Base-by-base conservation (phyloP, 2,888 invertebrate genomes). In the Eurytoma californica region DNA sequence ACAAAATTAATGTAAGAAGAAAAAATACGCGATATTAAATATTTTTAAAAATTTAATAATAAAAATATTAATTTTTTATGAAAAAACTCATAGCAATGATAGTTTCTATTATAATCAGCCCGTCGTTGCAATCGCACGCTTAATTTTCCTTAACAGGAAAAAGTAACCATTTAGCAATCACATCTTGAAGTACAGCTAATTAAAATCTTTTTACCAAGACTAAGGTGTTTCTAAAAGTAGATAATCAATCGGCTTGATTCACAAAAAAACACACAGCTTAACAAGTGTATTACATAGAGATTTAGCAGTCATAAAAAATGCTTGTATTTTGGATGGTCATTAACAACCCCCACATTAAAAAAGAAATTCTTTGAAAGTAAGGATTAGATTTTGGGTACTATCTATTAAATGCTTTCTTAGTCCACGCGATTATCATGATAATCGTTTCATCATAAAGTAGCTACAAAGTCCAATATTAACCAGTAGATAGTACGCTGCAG, bases 31-130 rank as follows among this genome's bases (percentile, higher is more conserved):
- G 20, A 53, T 49, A 28, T 39, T 39, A 39, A 39, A 39, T 4
- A 9, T 14, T 30, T 68, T 57, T 72, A 69, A 69, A 60, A 77
- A 55, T 77, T 63, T 78, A 60, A 70, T 74, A 77, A 77, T 66
- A 80, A 80, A 79, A 80, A 77, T 80, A 77, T 77, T 73, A n/a
- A 58, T 80, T 77, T 74, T 77, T 65, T 75, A 72, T 70, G 72
- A 20, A 75, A 9, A 77, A 80, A 72, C n/a, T 74, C 60, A 57
- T 63, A 77, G 60, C 39, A 28, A 39, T 74, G 57, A 60, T 83
- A 72, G 74, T 77, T 84, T 82, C 65, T 67, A 80, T 57, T 57
- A n/a, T 61, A 72, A 80, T n/a, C 58, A 58, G 76, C 28, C 51
- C n/a, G 53, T n/a, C 12, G 3, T 30, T 72, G 55, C 5, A 16